phyloP scores from a whole-genome alignment of 2,797 vertebrate genomes.

The Notoglanidium macrostoma region DNA sequence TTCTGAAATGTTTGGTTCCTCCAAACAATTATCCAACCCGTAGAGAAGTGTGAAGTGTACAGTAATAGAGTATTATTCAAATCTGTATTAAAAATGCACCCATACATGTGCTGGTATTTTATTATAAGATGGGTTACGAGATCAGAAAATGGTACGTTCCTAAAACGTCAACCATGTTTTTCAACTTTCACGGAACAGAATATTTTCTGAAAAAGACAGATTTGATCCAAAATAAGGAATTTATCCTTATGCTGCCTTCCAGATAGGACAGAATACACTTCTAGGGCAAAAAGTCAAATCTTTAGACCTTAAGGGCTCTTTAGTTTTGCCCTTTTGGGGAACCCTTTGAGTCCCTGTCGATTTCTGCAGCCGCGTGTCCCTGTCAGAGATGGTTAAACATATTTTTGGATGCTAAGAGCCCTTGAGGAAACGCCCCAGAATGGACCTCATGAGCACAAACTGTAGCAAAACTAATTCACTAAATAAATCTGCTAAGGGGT shows the following conservation, averaged over 20 bases:
- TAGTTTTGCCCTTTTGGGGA: not conserved
- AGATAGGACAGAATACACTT: not conserved
- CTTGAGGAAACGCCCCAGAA: not conserved
- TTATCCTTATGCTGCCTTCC: not conserved
- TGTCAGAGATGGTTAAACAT: not conserved
- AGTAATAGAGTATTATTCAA: not conserved
- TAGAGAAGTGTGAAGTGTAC: not conserved
- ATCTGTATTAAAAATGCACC: not conserved
- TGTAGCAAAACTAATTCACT: no score
- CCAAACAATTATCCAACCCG: not conserved
- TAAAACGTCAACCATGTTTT: not conserved
- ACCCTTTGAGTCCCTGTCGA: not conserved
- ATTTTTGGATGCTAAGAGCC: not conserved
- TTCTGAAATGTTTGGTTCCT: not conserved
- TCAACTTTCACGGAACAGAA: not conserved
- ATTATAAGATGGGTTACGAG: not conserved
- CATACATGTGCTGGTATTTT: not conserved
- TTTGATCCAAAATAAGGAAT: no score
- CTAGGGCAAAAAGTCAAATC: not conserved
- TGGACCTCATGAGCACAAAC: not conserved
- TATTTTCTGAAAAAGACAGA: not conserved
- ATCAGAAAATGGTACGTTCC: not conserved
- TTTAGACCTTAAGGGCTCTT: not conserved
- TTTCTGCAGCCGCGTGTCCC: not conserved
- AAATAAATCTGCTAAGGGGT: not conserved